Percentiles rank a stretch among this genome's conserved stretches.
phyloP scores from a whole-genome alignment of 2,888 invertebrate genomes.

The Drosophila suboccidentalis region DNA sequence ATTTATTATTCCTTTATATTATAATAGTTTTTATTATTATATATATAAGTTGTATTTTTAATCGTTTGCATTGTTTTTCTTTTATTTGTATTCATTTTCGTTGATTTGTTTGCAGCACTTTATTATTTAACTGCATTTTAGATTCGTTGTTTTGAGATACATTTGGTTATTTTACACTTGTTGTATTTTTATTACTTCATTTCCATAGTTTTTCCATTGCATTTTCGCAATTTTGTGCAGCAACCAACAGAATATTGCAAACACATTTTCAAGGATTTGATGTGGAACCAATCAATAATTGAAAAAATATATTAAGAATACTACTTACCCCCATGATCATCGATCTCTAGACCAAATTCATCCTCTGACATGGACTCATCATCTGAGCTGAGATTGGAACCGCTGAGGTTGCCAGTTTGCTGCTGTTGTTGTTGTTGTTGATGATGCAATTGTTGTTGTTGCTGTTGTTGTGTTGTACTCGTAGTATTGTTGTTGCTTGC shows the following conservation, averaged over 20 bases:
- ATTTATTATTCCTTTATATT: too few relatives aligned
- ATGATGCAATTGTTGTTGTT: slow-evolving; percentile 46
- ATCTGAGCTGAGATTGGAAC: slow-evolving; percentile 78
- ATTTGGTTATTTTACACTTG: not conserved
- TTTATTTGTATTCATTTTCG: not conserved
- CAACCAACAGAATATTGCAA: slow-evolving; percentile 69
- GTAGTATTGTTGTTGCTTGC: slow-evolving; percentile 30
- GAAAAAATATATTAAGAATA: not conserved
- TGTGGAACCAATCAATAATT: slow-evolving; percentile 9
- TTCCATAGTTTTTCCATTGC: not conserved
- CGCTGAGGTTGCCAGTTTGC: slow-evolving; percentile 56
- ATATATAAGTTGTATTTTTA: too few relatives aligned
- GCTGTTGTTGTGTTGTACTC: slow-evolving; percentile 54
- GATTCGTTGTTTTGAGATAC: not conserved
- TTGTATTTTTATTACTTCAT: not conserved
- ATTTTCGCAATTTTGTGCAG: not conserved
- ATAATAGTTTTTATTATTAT: too few relatives aligned
- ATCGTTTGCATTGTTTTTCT: too few relatives aligned
- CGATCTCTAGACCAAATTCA: slow-evolving; percentile 82
- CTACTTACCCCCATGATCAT: slow-evolving; percentile 82
- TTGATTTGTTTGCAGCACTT: not conserved
- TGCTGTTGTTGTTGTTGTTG: slow-evolving; percentile 52
- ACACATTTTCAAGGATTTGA: slow-evolving; percentile 24
- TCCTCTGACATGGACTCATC: slow-evolving; percentile 81
- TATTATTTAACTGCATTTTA: not conserved